Conservation (phyloP, 2,113 vertebrate species). For the Elaphurus davidianus region DNA sequence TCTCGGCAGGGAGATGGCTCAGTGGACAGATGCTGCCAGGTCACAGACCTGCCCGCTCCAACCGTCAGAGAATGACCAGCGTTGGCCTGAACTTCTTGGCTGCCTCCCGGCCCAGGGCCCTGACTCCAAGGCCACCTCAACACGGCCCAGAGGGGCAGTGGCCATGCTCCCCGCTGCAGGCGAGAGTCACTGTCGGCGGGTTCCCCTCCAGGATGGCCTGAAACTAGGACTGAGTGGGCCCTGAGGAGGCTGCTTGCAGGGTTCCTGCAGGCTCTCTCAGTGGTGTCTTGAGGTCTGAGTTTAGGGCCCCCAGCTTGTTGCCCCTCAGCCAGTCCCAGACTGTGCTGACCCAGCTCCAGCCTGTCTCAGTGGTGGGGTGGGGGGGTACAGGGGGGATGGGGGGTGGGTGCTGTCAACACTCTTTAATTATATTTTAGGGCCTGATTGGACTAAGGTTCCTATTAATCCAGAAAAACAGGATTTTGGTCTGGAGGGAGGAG, state of each 20-base stretch:
- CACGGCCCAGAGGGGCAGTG: not conserved
- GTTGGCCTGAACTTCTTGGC: not conserved
- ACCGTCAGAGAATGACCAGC: fast-evolving
- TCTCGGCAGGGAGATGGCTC: not conserved
- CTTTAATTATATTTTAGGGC: not conserved
- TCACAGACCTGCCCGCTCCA: not conserved
- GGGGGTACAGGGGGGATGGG: fast-evolving
- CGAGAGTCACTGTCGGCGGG: not conserved
- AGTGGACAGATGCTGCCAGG: not conserved
- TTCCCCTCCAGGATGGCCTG: not conserved
- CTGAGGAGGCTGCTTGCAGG: not conserved
- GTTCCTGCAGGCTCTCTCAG: not conserved
- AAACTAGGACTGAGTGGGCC: not conserved
- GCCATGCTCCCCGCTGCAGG: not conserved
- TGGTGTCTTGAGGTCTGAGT: not conserved
- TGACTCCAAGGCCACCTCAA: too few species aligned
- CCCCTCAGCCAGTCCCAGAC: not conserved
- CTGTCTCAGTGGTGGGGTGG: too few species aligned
- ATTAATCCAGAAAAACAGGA: not conserved
- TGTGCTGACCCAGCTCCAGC: fast-evolving
- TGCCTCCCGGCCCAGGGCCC: not conserved
- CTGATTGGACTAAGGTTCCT: not conserved
- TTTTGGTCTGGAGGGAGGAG: not conserved
- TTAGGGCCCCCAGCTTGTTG: not conserved
- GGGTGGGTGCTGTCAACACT: too few species aligned